These are phyloP conservation scores for Cepaea hortensis DNA, from an alignment of 2,888 invertebrate species.

Conservation along the genomic window DNA sequence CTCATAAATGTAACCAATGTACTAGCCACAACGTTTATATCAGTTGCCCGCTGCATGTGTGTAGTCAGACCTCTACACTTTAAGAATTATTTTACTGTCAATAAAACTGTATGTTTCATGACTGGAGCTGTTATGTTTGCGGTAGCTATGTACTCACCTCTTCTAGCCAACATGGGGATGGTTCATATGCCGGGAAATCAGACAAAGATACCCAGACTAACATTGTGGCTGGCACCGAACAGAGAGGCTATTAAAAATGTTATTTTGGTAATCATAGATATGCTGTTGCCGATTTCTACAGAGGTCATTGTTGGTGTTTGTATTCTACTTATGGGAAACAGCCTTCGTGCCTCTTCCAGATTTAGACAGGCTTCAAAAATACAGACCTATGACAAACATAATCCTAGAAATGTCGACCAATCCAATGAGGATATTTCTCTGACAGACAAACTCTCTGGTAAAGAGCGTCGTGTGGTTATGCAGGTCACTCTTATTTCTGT, in stretches of 20 bases:
- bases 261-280: neutral
- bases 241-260: slow-evolving; percentile 20
- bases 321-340: neutral
- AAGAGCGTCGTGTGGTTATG: slow-evolving; percentile 8
- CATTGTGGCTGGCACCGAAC: slow-evolving; percentile 2
- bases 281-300: neutral
- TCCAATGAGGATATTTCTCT: neutral
- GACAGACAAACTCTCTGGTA: neutral
- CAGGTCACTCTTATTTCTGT: neutral
- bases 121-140: neutral
- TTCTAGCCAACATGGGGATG: slow-evolving; percentile 6
- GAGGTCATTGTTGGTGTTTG: slow-evolving; percentile 2
- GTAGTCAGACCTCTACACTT: neutral
- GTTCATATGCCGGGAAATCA: neutral
- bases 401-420: rapidly evolving
- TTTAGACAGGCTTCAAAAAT: neutral
- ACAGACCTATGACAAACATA: neutral
- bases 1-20: neutral
- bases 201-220: neutral
- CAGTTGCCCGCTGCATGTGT: slow-evolving; percentile 30
- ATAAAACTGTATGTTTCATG: neutral
- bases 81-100: slow-evolving; percentile 11
- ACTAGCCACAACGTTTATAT: slow-evolving; percentile 22
- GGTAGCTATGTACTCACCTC: slow-evolving; percentile 5
- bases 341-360: neutral